phyloP scores from a whole-genome alignment of 2,888 invertebrate genomes.

The Rotaria socialis region DNA sequence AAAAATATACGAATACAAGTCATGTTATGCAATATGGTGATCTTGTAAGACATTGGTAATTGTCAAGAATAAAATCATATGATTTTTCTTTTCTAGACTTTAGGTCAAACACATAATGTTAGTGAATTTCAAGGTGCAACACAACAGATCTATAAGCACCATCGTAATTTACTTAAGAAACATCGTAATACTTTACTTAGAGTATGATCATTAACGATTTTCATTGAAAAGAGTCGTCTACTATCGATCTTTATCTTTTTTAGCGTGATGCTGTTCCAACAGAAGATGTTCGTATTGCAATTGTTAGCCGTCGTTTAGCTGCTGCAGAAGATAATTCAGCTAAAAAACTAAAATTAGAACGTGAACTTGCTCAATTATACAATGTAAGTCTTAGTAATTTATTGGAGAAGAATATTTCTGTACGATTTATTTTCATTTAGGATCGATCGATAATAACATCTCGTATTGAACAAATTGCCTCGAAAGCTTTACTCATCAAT shows the following conservation, averaged over 20 bases:
- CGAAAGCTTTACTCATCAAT: not conserved
- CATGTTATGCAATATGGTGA: slow-evolving; percentile 66
- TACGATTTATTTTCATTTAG: not conserved
- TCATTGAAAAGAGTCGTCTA: no score
- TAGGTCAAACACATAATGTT: slow-evolving; percentile 41
- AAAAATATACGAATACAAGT: slow-evolving; percentile 64
- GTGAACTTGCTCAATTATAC: not conserved
- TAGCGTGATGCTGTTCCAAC: slow-evolving; percentile 47
- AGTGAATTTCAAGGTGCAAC: slow-evolving; percentile 41
- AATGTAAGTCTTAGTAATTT: slow-evolving; percentile 33
- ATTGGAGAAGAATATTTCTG: no score
- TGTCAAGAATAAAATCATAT: not conserved
- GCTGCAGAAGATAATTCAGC: slow-evolving; percentile 3
- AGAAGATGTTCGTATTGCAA: slow-evolving; percentile 45
- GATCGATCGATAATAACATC: slow-evolving; percentile 22
- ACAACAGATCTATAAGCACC: not conserved
- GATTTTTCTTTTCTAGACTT: not conserved
- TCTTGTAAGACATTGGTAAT: slow-evolving; percentile 50
- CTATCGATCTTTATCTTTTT: no score
- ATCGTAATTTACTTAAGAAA: not conserved
- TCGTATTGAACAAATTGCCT: slow-evolving; percentile 33
- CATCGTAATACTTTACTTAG: slow-evolving; percentile 6
- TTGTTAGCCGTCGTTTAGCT: slow-evolving; percentile 41
- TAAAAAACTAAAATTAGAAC: slow-evolving; percentile 29
- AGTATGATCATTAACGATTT: not conserved